Percentiles rank a stretch among this genome's conserved stretches.
phyloP scores from a whole-genome alignment of 2,888 invertebrate species.

The Byasa hedistus region DNA sequence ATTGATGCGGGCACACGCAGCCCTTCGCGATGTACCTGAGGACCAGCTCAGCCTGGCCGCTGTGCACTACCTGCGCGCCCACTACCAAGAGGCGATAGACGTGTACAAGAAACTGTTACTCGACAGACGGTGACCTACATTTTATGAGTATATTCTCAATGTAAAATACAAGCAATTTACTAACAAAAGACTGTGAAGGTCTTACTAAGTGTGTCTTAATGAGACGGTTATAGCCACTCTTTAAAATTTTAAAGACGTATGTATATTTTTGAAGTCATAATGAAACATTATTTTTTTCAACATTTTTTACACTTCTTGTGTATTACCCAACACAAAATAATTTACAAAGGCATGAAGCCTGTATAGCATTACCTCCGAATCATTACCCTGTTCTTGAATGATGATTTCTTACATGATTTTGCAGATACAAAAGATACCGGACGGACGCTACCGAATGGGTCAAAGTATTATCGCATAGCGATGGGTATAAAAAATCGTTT shows the following conservation, averaged over 20 bases:
- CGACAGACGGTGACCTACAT: constrained; percentile 88
- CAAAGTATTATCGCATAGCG: constrained; percentile 51
- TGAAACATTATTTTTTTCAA: too few relatives aligned
- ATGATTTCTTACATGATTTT: not conserved
- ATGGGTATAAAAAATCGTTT: constrained; percentile 43
- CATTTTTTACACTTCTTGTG: not conserved
- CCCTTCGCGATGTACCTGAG: constrained; percentile 92
- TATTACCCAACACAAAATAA: not conserved
- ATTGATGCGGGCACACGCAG: constrained; percentile 90
- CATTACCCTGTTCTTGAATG: not conserved
- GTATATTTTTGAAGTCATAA: too few relatives aligned
- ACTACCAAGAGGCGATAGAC: constrained; percentile 99
- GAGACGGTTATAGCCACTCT: too few relatives aligned
- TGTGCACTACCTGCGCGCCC: constrained; percentile 96
- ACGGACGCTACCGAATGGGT: constrained; percentile 64
- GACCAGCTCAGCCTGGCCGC: constrained; percentile 98
- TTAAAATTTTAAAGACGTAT: too few relatives aligned
- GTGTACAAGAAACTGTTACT: constrained; percentile 96
- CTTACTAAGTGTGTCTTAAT: too few relatives aligned
- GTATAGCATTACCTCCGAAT: not conserved
- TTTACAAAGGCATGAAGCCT: not conserved
- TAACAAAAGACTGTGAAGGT: too few relatives aligned
- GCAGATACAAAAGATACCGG: constrained; percentile 67
- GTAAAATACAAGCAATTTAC: too few relatives aligned
- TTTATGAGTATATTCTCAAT: too few relatives aligned